A percentile compares a stretch with the other conserved stretches of the same genome.
Evolutionary conservation across 92 coral and sea anemone species (phyloP).

Genomic region (Epizoanthus illoricatus): DNA sequence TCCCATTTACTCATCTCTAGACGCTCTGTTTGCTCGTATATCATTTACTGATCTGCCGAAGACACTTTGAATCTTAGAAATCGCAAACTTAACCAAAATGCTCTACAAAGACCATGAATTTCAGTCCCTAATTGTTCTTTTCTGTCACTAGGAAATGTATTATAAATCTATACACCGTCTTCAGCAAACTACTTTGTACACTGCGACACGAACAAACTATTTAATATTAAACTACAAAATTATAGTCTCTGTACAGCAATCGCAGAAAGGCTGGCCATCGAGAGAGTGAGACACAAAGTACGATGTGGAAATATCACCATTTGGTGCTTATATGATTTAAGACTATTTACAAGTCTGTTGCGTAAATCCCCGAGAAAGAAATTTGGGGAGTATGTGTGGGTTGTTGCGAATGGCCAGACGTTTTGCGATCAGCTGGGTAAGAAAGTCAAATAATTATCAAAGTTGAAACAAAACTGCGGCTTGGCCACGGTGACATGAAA

Average conservation of each 20-base stretch:
- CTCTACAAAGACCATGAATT: not conserved
- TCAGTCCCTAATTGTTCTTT: not conserved
- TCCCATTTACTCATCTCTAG: slow-evolving; percentile 30
- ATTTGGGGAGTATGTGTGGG: too few relatives aligned
- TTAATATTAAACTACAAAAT: slow-evolving; percentile 23
- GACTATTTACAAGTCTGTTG: slow-evolving; percentile 30
- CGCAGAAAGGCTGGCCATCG: slow-evolving; percentile 12
- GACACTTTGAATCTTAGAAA: slow-evolving; percentile 23
- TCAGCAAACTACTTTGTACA: slow-evolving; percentile 2
- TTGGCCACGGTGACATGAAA: slow-evolving; percentile 39
- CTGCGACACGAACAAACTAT: slow-evolving; percentile 17
- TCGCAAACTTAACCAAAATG: slow-evolving; percentile 10
- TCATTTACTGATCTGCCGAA: not conserved
- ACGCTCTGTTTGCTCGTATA: slow-evolving; percentile 7
- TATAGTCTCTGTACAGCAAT: slow-evolving; percentile 15
- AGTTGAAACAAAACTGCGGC: slow-evolving; percentile 28
- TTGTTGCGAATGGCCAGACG: not conserved
- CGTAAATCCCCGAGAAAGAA: too few relatives aligned
- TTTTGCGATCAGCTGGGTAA: slow-evolving; percentile 22
- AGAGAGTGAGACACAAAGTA: slow-evolving; percentile 16
- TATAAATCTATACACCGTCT: slow-evolving; percentile 37
- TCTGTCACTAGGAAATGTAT: not conserved
- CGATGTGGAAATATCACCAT: slow-evolving; percentile 1
- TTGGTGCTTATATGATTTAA: slow-evolving; percentile 8
- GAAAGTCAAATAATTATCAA: slow-evolving; percentile 14